A percentile compares a stretch with the other conserved stretches of the same genome.
Evolutionary conservation across 2,888 invertebrate genomes (phyloP).

Genomic region (Ophion ellenae): DNA sequence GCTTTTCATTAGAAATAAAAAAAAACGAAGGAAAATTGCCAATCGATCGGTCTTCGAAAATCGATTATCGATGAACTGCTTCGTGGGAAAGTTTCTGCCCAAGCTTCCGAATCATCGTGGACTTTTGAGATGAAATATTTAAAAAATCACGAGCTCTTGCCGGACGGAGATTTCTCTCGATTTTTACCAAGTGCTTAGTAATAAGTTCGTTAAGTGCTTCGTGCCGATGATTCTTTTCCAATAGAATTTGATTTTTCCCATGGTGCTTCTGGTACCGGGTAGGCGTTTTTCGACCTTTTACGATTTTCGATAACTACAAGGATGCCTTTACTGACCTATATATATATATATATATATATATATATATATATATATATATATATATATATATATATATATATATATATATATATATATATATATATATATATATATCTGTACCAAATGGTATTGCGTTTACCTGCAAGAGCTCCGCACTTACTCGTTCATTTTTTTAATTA

Average conservation of each 20-base stretch:
- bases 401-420: slow-evolving; percentile 8
- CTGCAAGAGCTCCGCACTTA: slow-evolving; percentile 30
- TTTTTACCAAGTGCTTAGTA: slow-evolving; percentile 49
- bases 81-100: slow-evolving; percentile 32
- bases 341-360: not conserved
- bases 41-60: not conserved
- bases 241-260: slow-evolving; percentile 30
- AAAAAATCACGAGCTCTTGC: not conserved
- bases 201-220: slow-evolving; percentile 53
- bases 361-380: slow-evolving; percentile 2
- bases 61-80: slow-evolving; percentile 19
- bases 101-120: not conserved
- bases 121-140: slow-evolving; percentile 19
- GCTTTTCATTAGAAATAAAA: not conserved
- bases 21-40: not conserved
- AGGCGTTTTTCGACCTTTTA: slow-evolving; percentile 49
- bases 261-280: slow-evolving; percentile 15
- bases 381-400: slow-evolving; percentile 8
- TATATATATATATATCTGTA: not conserved
- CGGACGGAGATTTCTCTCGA: slow-evolving; percentile 15
- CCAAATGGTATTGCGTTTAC: slow-evolving; percentile 1
- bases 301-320: slow-evolving; percentile 54
- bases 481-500: slow-evolving; percentile 67
- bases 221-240: slow-evolving; percentile 55
- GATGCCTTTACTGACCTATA: not conserved